Conservation (phyloP, 2,888 invertebrate species). For the Caenorhabditis macrosperma region DNA sequence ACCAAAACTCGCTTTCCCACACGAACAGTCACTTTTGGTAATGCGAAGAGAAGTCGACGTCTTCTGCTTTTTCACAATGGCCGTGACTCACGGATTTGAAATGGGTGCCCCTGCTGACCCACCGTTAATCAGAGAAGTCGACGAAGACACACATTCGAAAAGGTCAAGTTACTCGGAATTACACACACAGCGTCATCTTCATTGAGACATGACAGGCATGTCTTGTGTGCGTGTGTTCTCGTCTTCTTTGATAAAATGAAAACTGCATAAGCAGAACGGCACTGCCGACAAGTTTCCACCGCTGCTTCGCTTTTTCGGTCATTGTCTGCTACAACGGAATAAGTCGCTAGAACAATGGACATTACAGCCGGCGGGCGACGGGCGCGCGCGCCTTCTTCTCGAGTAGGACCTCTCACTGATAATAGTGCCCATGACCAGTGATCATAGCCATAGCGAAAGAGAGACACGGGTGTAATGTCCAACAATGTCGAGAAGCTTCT, state of each 20-base stretch:
- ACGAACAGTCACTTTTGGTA: slow-evolving; percentile 1
- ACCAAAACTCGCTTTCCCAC: slow-evolving; percentile 2
- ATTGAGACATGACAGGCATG: slow-evolving; percentile 39
- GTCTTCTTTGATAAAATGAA: slow-evolving; percentile 6
- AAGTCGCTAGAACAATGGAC: slow-evolving; percentile 53
- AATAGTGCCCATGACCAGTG: slow-evolving; percentile 41
- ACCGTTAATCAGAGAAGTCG: neutral
- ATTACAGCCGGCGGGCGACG: slow-evolving; percentile 28
- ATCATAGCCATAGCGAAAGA: slow-evolving; percentile 20
- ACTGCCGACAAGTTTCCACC: slow-evolving; percentile 26
- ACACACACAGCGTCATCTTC: slow-evolving; percentile 2
- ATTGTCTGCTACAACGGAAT: slow-evolving; percentile 39
- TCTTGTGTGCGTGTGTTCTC: slow-evolving; percentile 28
- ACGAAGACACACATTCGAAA: slow-evolving; percentile 2
- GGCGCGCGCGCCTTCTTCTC: neutral
- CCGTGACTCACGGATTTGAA: slow-evolving; percentile 7
- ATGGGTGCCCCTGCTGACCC: neutral
- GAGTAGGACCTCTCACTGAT: slow-evolving; percentile 16
- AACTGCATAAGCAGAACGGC: slow-evolving; percentile 58
- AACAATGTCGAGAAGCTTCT: slow-evolving; percentile 20
- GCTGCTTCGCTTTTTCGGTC: slow-evolving; percentile 6
- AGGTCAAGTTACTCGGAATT: slow-evolving; percentile 21
- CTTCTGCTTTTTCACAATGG: neutral
- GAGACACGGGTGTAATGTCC: slow-evolving; percentile 15
- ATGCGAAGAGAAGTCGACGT: neutral